Evolutionary conservation across 2,113 vertebrate species (phyloP), one percentile per base, ranked within the genome.

Genomic region (Symphodus melops): DNA sequence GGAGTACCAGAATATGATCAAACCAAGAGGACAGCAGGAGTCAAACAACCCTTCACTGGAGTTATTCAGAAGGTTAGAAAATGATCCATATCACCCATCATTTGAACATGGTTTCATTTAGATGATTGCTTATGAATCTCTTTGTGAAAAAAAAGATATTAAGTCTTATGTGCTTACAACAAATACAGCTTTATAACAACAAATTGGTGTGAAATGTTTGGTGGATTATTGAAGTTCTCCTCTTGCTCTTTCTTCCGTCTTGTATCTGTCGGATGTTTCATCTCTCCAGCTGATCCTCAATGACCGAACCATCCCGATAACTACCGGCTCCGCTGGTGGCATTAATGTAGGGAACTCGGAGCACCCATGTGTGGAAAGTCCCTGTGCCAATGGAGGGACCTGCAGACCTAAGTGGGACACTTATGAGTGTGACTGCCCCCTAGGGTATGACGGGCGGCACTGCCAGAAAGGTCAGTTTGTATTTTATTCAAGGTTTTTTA

Each of bases 391-490:
- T 0, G 96, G 96, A 19, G 98, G 97, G 67, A 95, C 93, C 74
- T 99, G 98, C 2, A 66, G 94, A 68, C 96, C 98, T 19, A 95
- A 93, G 83, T 95, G 95, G 89, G 96, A 99, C 46, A 77, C 79
- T 56, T 99, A 98, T 0, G 96, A 97, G 58, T 99, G 98, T 59
- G 97, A 99, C 91, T 99, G 98, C 73, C 93, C 96, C 4, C 90
- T 98, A 62, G 97, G 97, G 60, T 99, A 96, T 0, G 97, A 98
- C 69, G 98, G 97, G 14, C 91, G 90, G 19, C 96, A 96, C 64
- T 99, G 97, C 83, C 96, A 97, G 83, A 97, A 97, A 97, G 98
- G 98, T 99, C 94, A 69, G 3, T 19, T 13, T 20, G 9, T 11
- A 46, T 33, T 33, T 33, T 33, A 17, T 25, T 10, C 4, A 37